Percentiles rank a stretch among this genome's conserved stretches.
Evolutionary conservation across 2,888 invertebrate genomes (phyloP).

Genomic region (Dorcus hopei): DNA sequence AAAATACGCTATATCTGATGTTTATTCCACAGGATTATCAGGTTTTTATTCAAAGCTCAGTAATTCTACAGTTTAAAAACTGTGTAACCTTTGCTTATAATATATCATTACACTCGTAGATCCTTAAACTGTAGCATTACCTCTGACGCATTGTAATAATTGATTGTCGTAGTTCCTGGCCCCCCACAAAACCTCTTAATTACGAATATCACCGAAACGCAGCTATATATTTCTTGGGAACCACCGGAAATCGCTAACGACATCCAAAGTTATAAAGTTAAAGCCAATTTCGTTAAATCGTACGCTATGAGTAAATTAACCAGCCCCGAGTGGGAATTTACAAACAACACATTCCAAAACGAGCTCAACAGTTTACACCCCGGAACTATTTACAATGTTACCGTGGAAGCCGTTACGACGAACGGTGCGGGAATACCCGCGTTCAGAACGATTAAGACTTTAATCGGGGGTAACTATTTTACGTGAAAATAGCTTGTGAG

Average conservation of each 20-base stretch:
- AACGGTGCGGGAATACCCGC: constrained; percentile 59
- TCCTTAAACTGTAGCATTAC: neutral
- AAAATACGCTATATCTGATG: constrained; percentile 30
- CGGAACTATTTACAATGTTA: constrained; percentile 72
- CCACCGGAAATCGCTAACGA: constrained; percentile 54
- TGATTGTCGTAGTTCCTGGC: constrained; percentile 55
- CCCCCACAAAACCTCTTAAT: constrained; percentile 64
- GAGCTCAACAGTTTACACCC: constrained; percentile 66
- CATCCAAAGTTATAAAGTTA: constrained; percentile 57
- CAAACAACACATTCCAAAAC: constrained; percentile 57
- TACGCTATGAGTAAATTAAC: constrained; percentile 54
- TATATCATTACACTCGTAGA: too few relatives aligned
- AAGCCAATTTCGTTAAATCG: constrained; percentile 56
- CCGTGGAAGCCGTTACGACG: constrained; percentile 63
- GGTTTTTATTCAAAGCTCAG: constrained; percentile 25
- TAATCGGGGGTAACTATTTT: constrained; percentile 56
- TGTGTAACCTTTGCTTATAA: too few relatives aligned
- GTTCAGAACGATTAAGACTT: constrained; percentile 61
- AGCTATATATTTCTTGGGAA: constrained; percentile 59
- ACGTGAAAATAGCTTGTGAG: neutral
- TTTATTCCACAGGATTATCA: constrained; percentile 38
- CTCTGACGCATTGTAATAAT: neutral
- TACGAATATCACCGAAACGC: constrained; percentile 61
- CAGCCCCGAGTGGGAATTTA: constrained; percentile 58
- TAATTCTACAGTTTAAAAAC: neutral